Percentiles rank a stretch among this genome's conserved stretches.
phyloP scores from a whole-genome alignment of 37 sponge, comb jelly and placozoan species.

The Oscarella lobularis region DNA sequence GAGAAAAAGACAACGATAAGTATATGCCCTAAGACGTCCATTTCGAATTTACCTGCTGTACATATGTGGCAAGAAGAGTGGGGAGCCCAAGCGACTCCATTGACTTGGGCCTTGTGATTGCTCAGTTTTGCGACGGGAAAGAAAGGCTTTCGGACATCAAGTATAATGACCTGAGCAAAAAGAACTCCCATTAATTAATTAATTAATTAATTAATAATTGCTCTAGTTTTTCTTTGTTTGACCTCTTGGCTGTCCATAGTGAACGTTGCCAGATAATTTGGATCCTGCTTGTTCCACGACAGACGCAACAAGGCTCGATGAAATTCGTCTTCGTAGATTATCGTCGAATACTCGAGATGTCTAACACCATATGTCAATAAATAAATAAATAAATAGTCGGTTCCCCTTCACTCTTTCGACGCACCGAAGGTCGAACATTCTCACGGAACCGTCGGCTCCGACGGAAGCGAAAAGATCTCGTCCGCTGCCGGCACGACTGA shows the following conservation, averaged over 20 bases:
- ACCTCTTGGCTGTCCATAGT: no score
- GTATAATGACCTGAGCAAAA: constrained; percentile 56
- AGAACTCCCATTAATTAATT: no score
- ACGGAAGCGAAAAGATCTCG: constrained; percentile 87
- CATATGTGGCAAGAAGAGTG: constrained; percentile 96
- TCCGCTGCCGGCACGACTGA: constrained; percentile 68
- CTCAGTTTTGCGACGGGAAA: constrained; percentile 66
- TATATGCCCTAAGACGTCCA: no score
- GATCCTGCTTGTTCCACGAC: constrained; percentile 90
- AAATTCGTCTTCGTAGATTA: constrained; percentile 74
- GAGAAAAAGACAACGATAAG: not conserved
- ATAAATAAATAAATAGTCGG: no score
- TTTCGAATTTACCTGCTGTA: constrained; percentile 81
- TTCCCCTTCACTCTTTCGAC: no score
- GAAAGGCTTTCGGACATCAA: constrained; percentile 79
- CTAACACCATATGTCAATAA: no score
- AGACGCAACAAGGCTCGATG: constrained; percentile 78
- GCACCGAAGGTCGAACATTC: constrained; percentile 91
- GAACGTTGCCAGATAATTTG: constrained; percentile 90
- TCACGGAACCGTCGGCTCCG: constrained; percentile 92
- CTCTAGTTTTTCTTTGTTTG: no score
- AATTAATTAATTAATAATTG: no score
- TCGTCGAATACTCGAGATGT: constrained; percentile 90
- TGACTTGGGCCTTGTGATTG: constrained; percentile 80
- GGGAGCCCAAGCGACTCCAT: constrained; percentile 95